Evolutionary conservation across 1,140 invertebrate species (phyloP).

Genomic region (Elymnias hypermnestra): DNA sequence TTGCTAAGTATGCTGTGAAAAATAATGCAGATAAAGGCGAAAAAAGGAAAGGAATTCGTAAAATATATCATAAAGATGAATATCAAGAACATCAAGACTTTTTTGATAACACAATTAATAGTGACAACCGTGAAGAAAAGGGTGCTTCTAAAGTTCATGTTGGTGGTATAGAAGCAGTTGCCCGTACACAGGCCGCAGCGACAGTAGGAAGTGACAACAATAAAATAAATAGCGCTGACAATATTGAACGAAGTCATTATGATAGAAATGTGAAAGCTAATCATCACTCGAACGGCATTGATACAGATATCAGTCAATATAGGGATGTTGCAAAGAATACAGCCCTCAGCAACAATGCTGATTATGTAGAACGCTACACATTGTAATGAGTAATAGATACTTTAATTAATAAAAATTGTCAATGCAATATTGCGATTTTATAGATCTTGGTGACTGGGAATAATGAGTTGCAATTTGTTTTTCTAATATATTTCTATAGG

Average conservation of each 20-base stretch:
- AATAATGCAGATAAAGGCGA: constrained; percentile 76
- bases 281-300: constrained; percentile 17
- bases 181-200: constrained; percentile 34
- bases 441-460: too few relatives aligned
- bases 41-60: constrained; percentile 81
- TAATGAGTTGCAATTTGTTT: too few relatives aligned
- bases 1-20: constrained; percentile 32
- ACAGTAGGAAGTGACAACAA: constrained; percentile 26
- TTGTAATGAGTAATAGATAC: too few relatives aligned
- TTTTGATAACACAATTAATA: constrained; percentile 77
- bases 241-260: constrained; percentile 25
- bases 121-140: constrained; percentile 32
- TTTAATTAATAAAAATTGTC: too few relatives aligned
- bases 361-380: constrained; percentile 29
- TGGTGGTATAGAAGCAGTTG: constrained; percentile 39
- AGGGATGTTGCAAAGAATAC: constrained; percentile 35
- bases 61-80: constrained; percentile 83
- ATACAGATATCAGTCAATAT: constrained; percentile 31
- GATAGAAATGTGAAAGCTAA: constrained; percentile 27
- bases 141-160: constrained; percentile 29
- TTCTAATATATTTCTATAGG: too few relatives aligned
- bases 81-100: constrained; percentile 83
- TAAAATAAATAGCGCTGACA: constrained; percentile 24
- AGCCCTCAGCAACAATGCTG: constrained; percentile 34
- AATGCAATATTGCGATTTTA: background rate